Base-by-base conservation (phyloP, 2,113 vertebrate species). In the Saguinus midas region DNA sequence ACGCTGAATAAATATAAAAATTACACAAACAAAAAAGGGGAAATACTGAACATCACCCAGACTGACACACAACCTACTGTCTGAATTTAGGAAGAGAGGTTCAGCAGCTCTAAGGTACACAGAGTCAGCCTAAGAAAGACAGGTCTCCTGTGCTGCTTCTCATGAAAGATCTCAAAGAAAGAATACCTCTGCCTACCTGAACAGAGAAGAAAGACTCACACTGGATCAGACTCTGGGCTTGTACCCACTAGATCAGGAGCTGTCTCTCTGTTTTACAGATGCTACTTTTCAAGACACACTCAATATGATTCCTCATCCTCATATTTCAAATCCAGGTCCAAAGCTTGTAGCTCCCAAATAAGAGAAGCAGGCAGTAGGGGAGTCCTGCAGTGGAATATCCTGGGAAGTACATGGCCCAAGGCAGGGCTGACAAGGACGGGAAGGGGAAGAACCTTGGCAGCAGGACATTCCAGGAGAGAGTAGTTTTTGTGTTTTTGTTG, bases 281-380 rank as follows among this genome's bases (percentile, higher is more conserved):
- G 50, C 57, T 52, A 20, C 50, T 70, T 93, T 89, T 92, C 35
- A 92, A 72, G 90, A 95, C 91, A 35, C 20, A 57, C 32, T 70
- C 45, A 25, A 29, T 48, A 75, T 58, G 45, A 55, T n/a, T 76
- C 72, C 52, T 85, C n/a, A 48, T 78, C 83, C 45, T 50, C 57
- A 72, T 94, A 58, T 94, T 90, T 86, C 16, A 95, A 83, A 88
- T 89, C 57, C 79, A 40, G 52, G 72, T 81, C 64, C 88, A 68
- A 92, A 96, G 52, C 35, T 58, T 40, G 61, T 10, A 78, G 64
- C 43, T 92, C 45, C 80, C 91, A 95, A 84, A 48, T 45, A 90
- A 18, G 50, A 82, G 20, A 21, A 88, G 43, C 27, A 91, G 83
- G 87, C 32, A 82, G 43, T 5, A 80, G 55, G 18, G 25, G 21